Evolutionary conservation across 2,113 vertebrate genomes (phyloP), one percentile per base, ranked within the genome.

Genomic region (Lophotis ruficrista): DNA sequence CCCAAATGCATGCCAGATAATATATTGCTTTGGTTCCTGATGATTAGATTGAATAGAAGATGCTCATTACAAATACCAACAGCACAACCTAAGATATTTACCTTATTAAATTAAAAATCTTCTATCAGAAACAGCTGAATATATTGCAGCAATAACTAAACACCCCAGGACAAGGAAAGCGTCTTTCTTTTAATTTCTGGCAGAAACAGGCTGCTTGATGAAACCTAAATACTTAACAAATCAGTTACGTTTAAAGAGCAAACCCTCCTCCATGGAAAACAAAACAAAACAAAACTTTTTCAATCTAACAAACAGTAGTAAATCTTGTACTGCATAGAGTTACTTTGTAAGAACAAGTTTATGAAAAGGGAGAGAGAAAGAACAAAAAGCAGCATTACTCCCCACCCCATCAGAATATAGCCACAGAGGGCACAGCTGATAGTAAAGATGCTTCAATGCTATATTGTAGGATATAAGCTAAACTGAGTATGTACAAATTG

Each of bases 1-100:
- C 73, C 90, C 27, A 83, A 38, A 68, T 37, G 71, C 75, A 93
- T 53, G 14, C 48, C 51, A 79, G 64, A 24, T 38, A 57, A 85
- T 24, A 94, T 60, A 97, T 87, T 97, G 89, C 96, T 95, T 96
- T 93, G 85, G 80, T 96, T 91, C 85, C 87, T 53, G 8, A 78
- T 91, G 37, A 94, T 53, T 73, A 93, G 38, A 75, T 30, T 85
- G 79, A 83, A 57, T 13, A 72, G 31, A 79, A 87, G 60, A 77
- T 75, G 53, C 17, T 82, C 27, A 73, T 37, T 51, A 86, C 35
- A 87, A 86, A 84, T 57, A 93, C 1, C 33, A 87, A 73, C 54
- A 91, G 80, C 11, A 1, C 35, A 93, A 83, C 16, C 56, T 83
- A 91, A 92, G 30, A 91, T 90, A 90, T 56, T 69, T 43, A 91